Evolutionary conservation across 2,888 invertebrate genomes (phyloP), one percentile per base, ranked within the genome.

Genomic region (Rhamphomyia laevipes): DNA sequence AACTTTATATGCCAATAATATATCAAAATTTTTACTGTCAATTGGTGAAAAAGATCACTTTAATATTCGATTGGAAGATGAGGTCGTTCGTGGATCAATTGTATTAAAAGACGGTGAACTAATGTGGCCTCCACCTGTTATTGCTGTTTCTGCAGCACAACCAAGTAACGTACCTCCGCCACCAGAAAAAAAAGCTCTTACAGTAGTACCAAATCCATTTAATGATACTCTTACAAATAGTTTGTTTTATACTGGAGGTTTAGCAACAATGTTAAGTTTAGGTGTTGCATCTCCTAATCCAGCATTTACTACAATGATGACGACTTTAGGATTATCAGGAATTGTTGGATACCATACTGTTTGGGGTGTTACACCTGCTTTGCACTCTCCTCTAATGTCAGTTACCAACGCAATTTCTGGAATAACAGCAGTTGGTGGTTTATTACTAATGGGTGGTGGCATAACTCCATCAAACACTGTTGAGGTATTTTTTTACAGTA

Each of bases 321-420:
- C 90, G 0, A 89, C 88, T 0, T 80, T 92, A 56, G 85, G 87
- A 31, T 69, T 92, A 54, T 79, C 89, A 56, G 86, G 87, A 65
- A 78, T 84, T 59, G 83, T 82, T 13, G 81, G 81, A 35, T 58
- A 58, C 49, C 58, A 59, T 21, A 59, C 58, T 1, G 56, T 57
- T 31, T 92, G 91, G 91, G 89, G 88, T 45, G 91, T 92, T 16
- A 88, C 87, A 15, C 91, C 91, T 11, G 89, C 91, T 30, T 77
- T 92, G 18, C 91, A 92, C 73, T 89, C 89, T 1, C 92, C 91
- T 0, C 77, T 92, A 23, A 92, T 92, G 91, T 89, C 89, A 1
- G 91, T 92, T 33, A 92, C 91, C 6, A 92, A 92, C 68, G 91
- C 92, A 52, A 86, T 92, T 61, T 89, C 89, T 11, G 91, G 89